A percentile compares a stretch with the other conserved stretches of the same genome.
Evolutionary conservation across 2,888 invertebrate species (phyloP).

Genomic region (Drosophila nr. perissopoda): DNA sequence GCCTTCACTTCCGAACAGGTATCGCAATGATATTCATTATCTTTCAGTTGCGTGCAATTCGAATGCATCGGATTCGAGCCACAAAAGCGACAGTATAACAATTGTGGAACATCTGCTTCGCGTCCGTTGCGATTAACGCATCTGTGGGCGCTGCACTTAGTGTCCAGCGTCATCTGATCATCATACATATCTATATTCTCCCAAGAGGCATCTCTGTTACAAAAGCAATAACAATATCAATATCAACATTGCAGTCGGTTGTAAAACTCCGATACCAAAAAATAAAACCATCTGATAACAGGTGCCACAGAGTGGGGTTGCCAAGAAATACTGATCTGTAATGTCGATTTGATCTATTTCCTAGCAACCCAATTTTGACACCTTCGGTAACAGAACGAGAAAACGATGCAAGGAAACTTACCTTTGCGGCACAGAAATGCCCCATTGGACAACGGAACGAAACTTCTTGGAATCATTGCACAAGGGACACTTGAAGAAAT

Average conservation of each 20-base stretch:
- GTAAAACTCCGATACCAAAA: not conserved
- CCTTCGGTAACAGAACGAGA: not conserved
- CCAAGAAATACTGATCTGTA: not conserved
- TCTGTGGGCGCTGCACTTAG: slow-evolving; percentile 86
- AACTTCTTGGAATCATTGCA: slow-evolving; percentile 91
- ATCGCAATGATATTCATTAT: slow-evolving; percentile 34
- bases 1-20: slow-evolving; percentile 10
- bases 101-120: slow-evolving; percentile 8
- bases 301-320: not conserved
- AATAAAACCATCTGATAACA: not conserved
- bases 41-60: not conserved
- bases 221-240: not conserved
- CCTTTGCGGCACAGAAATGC: slow-evolving; percentile 93
- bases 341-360: not conserved
- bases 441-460: slow-evolving; percentile 83
- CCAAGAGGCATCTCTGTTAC: slow-evolving; percentile 92
- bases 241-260: not conserved
- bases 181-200: slow-evolving; percentile 91
- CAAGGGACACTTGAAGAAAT: slow-evolving; percentile 93
- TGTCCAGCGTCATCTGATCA: slow-evolving; percentile 87
- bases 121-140: slow-evolving; percentile 88
- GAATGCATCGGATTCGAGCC: slow-evolving; percentile 71
- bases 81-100: slow-evolving; percentile 74
- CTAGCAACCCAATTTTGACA: not conserved
- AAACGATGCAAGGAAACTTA: slow-evolving; percentile 82